Base-by-base conservation (phyloP, 2,797 vertebrate genomes). In the Dermochelys coriacea region DNA sequence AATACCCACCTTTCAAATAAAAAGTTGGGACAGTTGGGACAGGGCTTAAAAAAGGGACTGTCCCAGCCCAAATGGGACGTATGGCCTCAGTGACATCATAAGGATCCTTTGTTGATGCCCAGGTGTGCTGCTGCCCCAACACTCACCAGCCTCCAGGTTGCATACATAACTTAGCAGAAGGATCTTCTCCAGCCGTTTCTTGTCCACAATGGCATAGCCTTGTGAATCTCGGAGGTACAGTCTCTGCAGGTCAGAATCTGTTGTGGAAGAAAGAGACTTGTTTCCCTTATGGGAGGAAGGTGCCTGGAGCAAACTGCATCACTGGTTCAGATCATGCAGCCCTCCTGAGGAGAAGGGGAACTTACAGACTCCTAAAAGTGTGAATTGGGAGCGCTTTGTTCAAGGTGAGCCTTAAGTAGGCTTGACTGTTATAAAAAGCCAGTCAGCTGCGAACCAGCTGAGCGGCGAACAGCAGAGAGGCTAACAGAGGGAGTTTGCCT, bases 141-240 rank as follows among this genome's bases (percentile, higher is more conserved):
- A 0, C 93, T 49, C 84, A 96, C 94, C 96, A 52, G 96, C 93
- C 75, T 95, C 90, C 5, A 78, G 54, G 10, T 97, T 97, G 94
- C 93, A 97, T 51, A 94, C 47, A 0, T 97, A 97, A 64, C 91
- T 97, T 68, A 98, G 86, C 19, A 97, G 95, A 41, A 98, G 94
- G 50, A 92, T 94, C 81, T 97, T 97, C 49, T 97, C 94, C 80
- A 97, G 78, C 15, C 86, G 94, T 68, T 95, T 94, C 84, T 97
- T 97, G 85, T 95, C 91, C 1, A 96, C 82, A 10, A 95, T n/a
- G 1, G 94, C 31, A 0, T 86, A 87, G 57, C 96, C 94, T 55
- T 97, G 77, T 8, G 93, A 88, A 15, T 97, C 97, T 93, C 92
- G 97, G 88, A 91, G 75, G 1, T 92, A 93, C 10, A 96, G 95